Conservation (phyloP, 2,888 invertebrate genomes). For the Seira musarum region DNA sequence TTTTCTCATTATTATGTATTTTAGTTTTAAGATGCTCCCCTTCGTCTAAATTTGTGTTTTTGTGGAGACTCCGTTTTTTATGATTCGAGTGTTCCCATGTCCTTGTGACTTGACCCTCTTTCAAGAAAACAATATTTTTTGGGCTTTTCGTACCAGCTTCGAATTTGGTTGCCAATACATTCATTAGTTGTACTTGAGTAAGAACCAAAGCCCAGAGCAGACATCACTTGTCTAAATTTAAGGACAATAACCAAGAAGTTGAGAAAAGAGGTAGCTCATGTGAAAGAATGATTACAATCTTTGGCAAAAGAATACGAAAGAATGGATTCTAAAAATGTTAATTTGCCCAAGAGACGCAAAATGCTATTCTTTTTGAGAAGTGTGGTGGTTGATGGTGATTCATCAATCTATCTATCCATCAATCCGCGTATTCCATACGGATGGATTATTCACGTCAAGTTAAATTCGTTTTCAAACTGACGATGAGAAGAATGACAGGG, state of each 20-base stretch:
- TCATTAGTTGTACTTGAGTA: slow-evolving; percentile 16
- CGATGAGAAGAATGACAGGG: background rate
- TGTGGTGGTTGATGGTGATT: background rate
- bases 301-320: background rate
- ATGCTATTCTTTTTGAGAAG: background rate
- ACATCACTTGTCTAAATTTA: background rate
- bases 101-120: slow-evolving; percentile 52
- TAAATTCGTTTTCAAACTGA: background rate
- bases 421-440: background rate
- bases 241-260: slow-evolving; percentile 10
- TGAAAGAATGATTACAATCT: slow-evolving; percentile 2
- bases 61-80: background rate
- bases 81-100: slow-evolving; percentile 24
- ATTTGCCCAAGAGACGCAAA: background rate
- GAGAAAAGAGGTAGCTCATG: background rate
- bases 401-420: slow-evolving; percentile 11
- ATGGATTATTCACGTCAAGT: background rate
- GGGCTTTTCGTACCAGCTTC: background rate
- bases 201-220: background rate
- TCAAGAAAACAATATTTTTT: slow-evolving; percentile 20
- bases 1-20: background rate
- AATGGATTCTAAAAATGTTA: background rate
- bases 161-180: slow-evolving; percentile 25
- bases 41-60: background rate
- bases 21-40: background rate